These are phyloP conservation scores for Actenoides lindsayi DNA, from an alignment of 2,113 vertebrate genomes.

Conservation along the genomic window DNA sequence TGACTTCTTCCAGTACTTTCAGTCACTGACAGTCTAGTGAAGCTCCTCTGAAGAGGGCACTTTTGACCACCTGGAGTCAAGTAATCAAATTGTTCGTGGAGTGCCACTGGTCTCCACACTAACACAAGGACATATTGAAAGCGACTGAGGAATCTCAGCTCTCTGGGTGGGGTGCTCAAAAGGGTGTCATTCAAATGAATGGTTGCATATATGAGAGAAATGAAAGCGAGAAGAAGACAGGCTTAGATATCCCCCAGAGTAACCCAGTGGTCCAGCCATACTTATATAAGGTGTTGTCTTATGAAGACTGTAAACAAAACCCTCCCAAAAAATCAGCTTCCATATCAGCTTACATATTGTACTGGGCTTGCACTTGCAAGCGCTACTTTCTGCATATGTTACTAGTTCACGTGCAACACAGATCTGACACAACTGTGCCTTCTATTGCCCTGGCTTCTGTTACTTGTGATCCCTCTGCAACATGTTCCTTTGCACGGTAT, in stretches of 20 bases:
- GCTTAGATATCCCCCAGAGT: background rate
- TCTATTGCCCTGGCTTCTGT: background rate
- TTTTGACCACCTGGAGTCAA: background rate
- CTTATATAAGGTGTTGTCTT: background rate
- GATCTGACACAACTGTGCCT: background rate
- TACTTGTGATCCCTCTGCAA: background rate
- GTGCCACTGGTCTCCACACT: background rate
- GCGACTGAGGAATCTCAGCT: background rate
- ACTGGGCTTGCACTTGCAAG: background rate
- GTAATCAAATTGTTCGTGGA: background rate
- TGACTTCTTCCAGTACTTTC: background rate
- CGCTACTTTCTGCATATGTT: background rate
- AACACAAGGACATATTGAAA: background rate
- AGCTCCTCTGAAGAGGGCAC: background rate
- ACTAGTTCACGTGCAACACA: background rate
- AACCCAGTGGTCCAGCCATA: background rate
- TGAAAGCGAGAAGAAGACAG: background rate
- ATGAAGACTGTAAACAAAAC: background rate
- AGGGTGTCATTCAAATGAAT: background rate
- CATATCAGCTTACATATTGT: background rate
- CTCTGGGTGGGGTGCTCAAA: background rate
- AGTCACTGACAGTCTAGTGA: background rate
- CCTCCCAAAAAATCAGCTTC: background rate
- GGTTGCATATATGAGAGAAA: background rate
- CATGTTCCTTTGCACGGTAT: background rate